phyloP scores from a whole-genome alignment of 2,888 invertebrate species.

The Balanococcus diminutus region DNA sequence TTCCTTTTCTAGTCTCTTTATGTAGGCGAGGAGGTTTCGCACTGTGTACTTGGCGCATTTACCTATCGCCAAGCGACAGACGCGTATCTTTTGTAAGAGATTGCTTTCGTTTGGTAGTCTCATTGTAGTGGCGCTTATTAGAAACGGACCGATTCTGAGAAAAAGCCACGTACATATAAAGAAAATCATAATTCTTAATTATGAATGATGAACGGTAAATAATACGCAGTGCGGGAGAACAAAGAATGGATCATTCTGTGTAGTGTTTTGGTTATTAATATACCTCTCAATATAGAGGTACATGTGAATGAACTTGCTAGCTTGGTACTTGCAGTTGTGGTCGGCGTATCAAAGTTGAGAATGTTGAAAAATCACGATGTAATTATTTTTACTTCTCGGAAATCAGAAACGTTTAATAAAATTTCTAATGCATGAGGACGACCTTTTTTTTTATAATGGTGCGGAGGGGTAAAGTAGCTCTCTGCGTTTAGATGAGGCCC shows the following conservation, averaged over 20 bases:
- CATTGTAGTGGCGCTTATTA: slow-evolving; percentile 37
- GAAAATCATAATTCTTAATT: slow-evolving; percentile 26
- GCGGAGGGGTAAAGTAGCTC: too few relatives aligned
- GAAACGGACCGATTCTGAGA: slow-evolving; percentile 6
- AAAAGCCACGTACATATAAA: neutral
- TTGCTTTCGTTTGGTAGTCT: neutral
- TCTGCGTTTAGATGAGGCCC: too few relatives aligned
- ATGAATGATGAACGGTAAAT: slow-evolving; percentile 39
- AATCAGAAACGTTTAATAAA: neutral
- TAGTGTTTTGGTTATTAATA: slow-evolving; percentile 38
- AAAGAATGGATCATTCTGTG: slow-evolving; percentile 1
- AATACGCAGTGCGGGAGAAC: neutral
- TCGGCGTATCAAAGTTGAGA: slow-evolving; percentile 6
- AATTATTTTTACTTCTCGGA: neutral
- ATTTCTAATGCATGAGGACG: neutral
- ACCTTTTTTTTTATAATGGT: too few relatives aligned
- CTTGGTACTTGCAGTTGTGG: neutral
- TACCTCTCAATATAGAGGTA: neutral
- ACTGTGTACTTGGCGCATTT: neutral
- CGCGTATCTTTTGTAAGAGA: neutral
- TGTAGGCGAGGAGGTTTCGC: neutral
- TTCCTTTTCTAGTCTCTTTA: neutral
- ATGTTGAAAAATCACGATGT: neutral
- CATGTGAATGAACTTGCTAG: slow-evolving; percentile 4
- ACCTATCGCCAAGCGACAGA: neutral